Percentiles rank a stretch among this genome's conserved stretches.
These are phyloP conservation scores for Hydrozoanthus gracilis DNA, from an alignment of 92 coral and sea anemone species.

Conservation along the genomic window DNA sequence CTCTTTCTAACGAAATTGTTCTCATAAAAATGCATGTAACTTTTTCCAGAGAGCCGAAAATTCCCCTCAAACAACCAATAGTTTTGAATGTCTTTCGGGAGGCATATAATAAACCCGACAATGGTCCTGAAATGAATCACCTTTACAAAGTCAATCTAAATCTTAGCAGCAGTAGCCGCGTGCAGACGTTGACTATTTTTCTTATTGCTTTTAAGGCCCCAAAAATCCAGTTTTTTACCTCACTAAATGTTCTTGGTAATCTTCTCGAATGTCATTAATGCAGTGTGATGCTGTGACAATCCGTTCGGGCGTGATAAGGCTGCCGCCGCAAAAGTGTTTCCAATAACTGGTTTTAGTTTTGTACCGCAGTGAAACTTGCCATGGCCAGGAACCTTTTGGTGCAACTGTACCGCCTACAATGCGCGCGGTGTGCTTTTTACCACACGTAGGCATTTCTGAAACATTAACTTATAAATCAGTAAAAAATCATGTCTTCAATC, in stretches of 20 bases:
- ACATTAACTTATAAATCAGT: too few species aligned
- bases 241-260: conserved; percentile 47
- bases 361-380: conserved; percentile 86
- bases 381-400: conserved; percentile 83
- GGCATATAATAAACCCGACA: too few species aligned
- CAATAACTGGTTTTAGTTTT: conserved; percentile 45
- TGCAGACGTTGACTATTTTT: background rate
- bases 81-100: too few species aligned
- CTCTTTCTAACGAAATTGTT: too few species aligned
- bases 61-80: too few species aligned
- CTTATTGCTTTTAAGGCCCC: background rate
- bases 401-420: conserved; percentile 93
- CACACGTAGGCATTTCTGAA: conserved; percentile 66
- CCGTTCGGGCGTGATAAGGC: conserved; percentile 75
- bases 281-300: conserved; percentile 93
- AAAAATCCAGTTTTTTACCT: background rate
- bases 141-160: too few species aligned
- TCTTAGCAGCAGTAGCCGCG: too few species aligned
- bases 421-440: conserved; percentile 62
- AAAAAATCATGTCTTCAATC: too few species aligned
- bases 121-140: too few species aligned
- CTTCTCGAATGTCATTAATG: conserved; percentile 52
- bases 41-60: too few species aligned
- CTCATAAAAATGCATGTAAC: too few species aligned
- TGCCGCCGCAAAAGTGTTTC: conserved; percentile 93